Evolutionary conservation across 2,797 vertebrate genomes (phyloP), one percentile per base, ranked within the genome.

Genomic region (Mionectes olivaceus): DNA sequence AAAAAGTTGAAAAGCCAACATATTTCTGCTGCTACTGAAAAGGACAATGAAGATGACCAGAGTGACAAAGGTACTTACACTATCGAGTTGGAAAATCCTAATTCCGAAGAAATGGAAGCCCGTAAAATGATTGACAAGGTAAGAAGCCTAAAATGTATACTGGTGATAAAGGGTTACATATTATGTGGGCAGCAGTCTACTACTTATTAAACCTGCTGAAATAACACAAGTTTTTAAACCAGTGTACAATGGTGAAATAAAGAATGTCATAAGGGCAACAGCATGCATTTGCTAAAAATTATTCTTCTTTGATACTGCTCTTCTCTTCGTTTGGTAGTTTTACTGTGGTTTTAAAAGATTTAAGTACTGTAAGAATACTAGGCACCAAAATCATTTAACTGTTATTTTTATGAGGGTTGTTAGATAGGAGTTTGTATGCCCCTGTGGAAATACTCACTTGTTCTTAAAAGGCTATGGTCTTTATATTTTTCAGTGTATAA

Each of bases 111-210:
- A 95, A 98, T 99, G 96, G 99, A 99, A 98, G 99, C 99, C 81
- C 98, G 99, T 73, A 99, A 99, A 96, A 99, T 99, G 99, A 99
- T 99, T 94, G 99, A 99, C 97, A 99, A 99, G 99, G 99, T 99
- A 98, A 94, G 97, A 92, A 76, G 82, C 21, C 22, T 89, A 57
- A 94, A 95, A 49, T 47, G 18, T 44, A 46, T 84, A 55, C 37
- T 50, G 63, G 27, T 83, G 9, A 43, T 79, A 22, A 71, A 70
- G 19, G n/a, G 14, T 15, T 83, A 25, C 10, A 25, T 46, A 13
- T 25, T 89, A 18, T 44, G 22, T 50, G 33, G 69, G 25, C 77
- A 56, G 7, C 55, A 55, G 46, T 43, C 52, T 76, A 1, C 9
- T 83, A 37, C 22, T 71, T 77, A 56, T 11, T 79, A 61, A 76